Percentiles rank a stretch among this genome's conserved stretches.
Evolutionary conservation across 2,113 vertebrate species (phyloP).

Genomic region (Talpa occidentalis): DNA sequence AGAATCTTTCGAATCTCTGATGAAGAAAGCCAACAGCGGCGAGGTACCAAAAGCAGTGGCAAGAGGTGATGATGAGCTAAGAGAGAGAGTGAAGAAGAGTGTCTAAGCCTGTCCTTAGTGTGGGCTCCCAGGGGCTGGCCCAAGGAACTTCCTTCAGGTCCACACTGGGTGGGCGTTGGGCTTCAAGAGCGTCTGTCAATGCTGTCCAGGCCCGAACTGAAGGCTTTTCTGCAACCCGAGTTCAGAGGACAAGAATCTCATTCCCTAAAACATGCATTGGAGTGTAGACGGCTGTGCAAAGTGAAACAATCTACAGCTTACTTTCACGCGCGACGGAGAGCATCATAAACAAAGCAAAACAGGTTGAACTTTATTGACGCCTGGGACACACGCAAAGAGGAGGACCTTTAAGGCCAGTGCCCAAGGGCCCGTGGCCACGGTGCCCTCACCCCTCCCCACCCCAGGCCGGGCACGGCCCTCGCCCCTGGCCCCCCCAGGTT

Average conservation of each 20-base stretch:
- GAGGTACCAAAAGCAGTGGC: background rate
- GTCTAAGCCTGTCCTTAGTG: constrained; percentile 85
- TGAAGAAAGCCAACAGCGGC: constrained; percentile 40
- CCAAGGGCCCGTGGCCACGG: background rate
- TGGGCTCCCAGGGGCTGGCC: constrained; percentile 83
- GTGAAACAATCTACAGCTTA: constrained; percentile 72
- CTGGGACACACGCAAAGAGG: constrained; percentile 66
- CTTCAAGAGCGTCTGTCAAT: constrained; percentile 73
- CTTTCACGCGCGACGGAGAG: constrained; percentile 71
- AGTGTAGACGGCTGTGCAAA: constrained; percentile 67
- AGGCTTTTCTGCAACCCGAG: constrained; percentile 56
- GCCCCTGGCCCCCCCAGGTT: background rate
- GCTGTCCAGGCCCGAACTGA: constrained; percentile 67
- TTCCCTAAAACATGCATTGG: constrained; percentile 68
- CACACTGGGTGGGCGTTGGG: constrained; percentile 62
- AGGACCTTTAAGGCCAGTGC: constrained; percentile 41
- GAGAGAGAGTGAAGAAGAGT: constrained; percentile 61
- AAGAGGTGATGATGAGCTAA: background rate
- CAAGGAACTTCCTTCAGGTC: constrained; percentile 87
- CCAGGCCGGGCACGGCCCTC: background rate
- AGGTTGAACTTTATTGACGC: constrained; percentile 72
- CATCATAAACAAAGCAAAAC: constrained; percentile 68
- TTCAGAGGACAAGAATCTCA: constrained; percentile 66
- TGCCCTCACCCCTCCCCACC: background rate
- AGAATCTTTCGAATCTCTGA: constrained; percentile 27